Base-by-base conservation (phyloP, 2,797 vertebrate genomes). In the Brotula barbata region DNA sequence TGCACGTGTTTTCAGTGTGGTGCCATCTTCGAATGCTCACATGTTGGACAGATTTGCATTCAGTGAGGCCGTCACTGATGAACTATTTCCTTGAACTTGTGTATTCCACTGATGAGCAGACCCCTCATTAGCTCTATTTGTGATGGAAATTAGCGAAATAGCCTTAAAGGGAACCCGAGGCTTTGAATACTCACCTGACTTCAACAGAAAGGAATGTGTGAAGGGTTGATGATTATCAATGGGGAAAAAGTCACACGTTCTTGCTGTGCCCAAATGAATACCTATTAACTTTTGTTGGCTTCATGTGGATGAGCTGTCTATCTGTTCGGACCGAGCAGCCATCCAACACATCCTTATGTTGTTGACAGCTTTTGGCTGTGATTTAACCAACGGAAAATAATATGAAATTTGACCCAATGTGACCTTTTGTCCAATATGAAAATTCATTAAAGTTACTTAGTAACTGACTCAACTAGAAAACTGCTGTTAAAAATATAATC, bases 211-310 rank as follows among this genome's bases (percentile, higher is more conserved):
- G 71, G 80, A 85, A 87, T 84, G 75, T 81, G 58, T 79, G 66
- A 89, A 87, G 64, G 58, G 76, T 54, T 75, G 78, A 80, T 80
- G 75, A 82, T 78, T 78, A 78, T 83, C 65, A 75, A 52, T 71
- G n/a, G 64, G 67, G 23, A 64, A 83, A 49, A 65, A 52, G 73
- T 66, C 66, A 62, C 28, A 42, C 17, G n/a, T 28, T 55, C 17
- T 62, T 49, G 7, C 8, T 53, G 16, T 52, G 66, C 56, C 72
- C 65, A 59, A 7, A 34, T 22, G 20, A 68, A 71, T 51, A 50
- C 56, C n/a, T 41, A 31, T 25, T 54, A 49, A 62, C 21, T 52
- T 67, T 57, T 28, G 41, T n/a, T n/a, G n/a, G n/a, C n/a, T n/a
- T n/a, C n/a, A n/a, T n/a, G n/a, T n/a, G n/a, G n/a, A n/a, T n/a